These are phyloP conservation scores for Drosophila santomea DNA, from an alignment of 1,140 invertebrate genomes.

Conservation along the genomic window DNA sequence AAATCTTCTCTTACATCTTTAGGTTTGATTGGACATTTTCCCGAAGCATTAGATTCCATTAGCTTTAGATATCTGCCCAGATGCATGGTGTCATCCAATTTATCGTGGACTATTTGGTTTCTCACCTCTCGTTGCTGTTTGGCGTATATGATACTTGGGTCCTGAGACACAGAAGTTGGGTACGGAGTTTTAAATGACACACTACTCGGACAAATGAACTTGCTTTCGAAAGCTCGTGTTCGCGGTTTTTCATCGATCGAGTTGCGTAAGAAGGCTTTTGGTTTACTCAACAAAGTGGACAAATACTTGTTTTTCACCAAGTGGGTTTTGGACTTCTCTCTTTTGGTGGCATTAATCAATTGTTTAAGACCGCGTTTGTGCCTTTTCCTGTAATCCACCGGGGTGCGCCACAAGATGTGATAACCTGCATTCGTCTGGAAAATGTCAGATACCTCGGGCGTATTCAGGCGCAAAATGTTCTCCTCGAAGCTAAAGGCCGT, in stretches of 20 bases:
- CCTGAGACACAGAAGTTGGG: not conserved
- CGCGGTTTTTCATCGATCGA: too few species aligned
- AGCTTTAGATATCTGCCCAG: not conserved
- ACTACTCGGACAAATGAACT: not conserved
- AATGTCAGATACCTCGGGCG: not conserved
- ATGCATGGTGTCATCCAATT: not conserved
- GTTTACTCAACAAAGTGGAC: too few species aligned
- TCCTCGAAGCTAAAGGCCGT: not conserved
- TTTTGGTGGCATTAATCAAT: not conserved
- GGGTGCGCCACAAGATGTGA: conserved; percentile 4
- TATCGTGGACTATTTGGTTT: not conserved
- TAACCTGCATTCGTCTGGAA: conserved; percentile 6
- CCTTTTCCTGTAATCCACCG: not conserved
- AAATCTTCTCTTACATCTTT: too few species aligned
- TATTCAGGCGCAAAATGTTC: not conserved
- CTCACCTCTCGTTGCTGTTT: not conserved
- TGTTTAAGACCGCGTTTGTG: not conserved
- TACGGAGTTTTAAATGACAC: not conserved
- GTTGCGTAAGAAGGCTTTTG: not conserved
- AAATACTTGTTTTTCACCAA: not conserved
- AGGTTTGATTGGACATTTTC: not conserved
- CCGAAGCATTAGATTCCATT: not conserved
- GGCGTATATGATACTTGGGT: not conserved
- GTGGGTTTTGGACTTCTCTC: not conserved
- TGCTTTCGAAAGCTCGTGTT: not conserved